phyloP scores from a whole-genome alignment of 2,888 invertebrate genomes.

The Orchesellides sinensis region DNA sequence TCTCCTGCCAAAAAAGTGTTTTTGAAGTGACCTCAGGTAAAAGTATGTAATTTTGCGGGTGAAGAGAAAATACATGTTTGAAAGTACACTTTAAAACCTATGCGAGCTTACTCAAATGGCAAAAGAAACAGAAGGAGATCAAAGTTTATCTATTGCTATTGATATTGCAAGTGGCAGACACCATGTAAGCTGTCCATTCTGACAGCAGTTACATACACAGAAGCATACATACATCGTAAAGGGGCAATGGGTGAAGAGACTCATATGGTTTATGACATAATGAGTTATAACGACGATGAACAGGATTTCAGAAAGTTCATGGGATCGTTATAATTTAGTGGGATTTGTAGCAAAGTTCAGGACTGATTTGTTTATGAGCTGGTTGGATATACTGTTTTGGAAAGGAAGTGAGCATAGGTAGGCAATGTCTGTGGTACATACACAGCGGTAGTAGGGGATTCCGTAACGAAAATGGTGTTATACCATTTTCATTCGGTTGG shows the following conservation, averaged over 20 bases:
- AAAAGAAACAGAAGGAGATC: neutral
- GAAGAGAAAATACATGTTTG: neutral
- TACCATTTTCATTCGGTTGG: conserved; percentile 38
- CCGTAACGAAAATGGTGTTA: conserved; percentile 39
- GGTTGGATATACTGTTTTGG: conserved; percentile 24
- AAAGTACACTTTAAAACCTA: no score
- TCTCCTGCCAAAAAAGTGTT: neutral
- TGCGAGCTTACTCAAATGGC: no score
- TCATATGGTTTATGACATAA: conserved; percentile 64
- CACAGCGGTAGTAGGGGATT: conserved; percentile 11
- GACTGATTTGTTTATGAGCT: conserved; percentile 65
- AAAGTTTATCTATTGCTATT: conserved; percentile 42
- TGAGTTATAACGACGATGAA: conserved; percentile 57
- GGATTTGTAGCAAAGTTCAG: conserved; percentile 65
- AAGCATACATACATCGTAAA: neutral
- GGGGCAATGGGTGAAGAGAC: conserved; percentile 37
- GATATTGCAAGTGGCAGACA: conserved; percentile 56
- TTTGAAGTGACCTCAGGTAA: conserved; percentile 15
- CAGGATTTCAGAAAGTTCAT: conserved; percentile 52
- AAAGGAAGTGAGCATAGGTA: conserved; percentile 15
- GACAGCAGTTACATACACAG: conserved; percentile 37
- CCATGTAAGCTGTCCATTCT: conserved; percentile 52
- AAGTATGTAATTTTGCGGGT: neutral
- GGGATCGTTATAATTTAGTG: conserved; percentile 65
- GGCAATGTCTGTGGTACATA: neutral